Percentiles rank a stretch among this genome's conserved stretches.
Conservation (phyloP, 2,888 invertebrate species). For the Gandaritis pyraliata region DNA sequence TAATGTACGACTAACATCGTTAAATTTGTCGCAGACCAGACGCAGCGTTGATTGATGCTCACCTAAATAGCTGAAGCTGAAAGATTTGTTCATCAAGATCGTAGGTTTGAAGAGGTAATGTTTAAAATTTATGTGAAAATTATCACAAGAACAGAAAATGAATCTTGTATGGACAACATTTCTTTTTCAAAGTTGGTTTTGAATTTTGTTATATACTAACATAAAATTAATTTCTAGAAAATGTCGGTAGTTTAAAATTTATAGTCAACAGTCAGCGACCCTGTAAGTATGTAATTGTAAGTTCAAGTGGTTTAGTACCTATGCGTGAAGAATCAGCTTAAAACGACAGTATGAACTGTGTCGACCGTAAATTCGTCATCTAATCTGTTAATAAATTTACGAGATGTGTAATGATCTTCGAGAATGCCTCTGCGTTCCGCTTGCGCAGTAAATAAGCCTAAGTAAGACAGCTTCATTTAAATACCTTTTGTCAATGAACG, state of each 20-base stretch:
- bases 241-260: no score
- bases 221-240: no score
- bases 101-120: neutral
- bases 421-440: constrained; percentile 64
- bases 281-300: no score
- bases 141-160: neutral
- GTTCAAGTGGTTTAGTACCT: no score
- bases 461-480: constrained; percentile 82
- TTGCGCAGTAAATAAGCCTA: constrained; percentile 73
- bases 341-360: neutral
- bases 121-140: neutral
- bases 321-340: neutral
- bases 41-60: constrained; percentile 68
- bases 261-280: no score
- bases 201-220: no score
- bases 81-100: constrained; percentile 41
- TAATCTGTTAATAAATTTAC: constrained; percentile 53
- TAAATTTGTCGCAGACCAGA: constrained; percentile 75
- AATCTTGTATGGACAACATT: no score
- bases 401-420: constrained; percentile 61
- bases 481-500: constrained; percentile 85
- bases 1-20: constrained; percentile 66
- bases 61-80: constrained; percentile 73
- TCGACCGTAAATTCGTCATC: constrained; percentile 44
- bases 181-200: no score